phyloP scores from a whole-genome alignment of 2,888 invertebrate species.

The Ochropacha duplaris region DNA sequence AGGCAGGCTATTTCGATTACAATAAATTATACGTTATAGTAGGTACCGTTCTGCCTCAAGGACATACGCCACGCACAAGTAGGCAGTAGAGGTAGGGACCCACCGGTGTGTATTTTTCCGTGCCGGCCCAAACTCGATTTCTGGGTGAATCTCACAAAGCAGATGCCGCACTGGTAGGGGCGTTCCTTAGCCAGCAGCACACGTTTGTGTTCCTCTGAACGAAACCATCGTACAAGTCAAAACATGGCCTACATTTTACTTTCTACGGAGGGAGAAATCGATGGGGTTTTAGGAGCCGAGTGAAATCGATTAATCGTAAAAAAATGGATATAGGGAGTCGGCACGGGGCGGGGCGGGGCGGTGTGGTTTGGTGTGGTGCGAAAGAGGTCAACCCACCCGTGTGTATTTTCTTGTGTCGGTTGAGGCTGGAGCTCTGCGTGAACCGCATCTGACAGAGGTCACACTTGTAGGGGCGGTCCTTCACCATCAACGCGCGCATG shows the following conservation, averaged over 20 bases:
- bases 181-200: constrained; percentile 76
- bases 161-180: constrained; percentile 86
- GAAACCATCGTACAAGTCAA: constrained; percentile 65
- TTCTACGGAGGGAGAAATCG: constrained; percentile 23
- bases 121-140: constrained; percentile 87
- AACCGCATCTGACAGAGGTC: constrained; percentile 87
- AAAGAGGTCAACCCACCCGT: constrained; percentile 79
- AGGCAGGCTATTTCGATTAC: constrained; percentile 61
- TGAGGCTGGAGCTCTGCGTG: constrained; percentile 88
- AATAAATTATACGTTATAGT: constrained; percentile 42
- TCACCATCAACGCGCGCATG: constrained; percentile 80
- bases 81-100: constrained; percentile 60
- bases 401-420: constrained; percentile 88
- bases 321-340: constrained; percentile 37
- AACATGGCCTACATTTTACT: constrained; percentile 38
- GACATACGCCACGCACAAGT: constrained; percentile 62
- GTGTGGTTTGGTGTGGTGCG: constrained; percentile 34
- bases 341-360: constrained; percentile 28
- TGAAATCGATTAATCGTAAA: constrained; percentile 19
- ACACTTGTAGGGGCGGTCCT: constrained; percentile 86
- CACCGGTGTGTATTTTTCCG: constrained; percentile 85
- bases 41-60: constrained; percentile 75
- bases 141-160: constrained; percentile 86
- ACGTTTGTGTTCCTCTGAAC: constrained; percentile 77
- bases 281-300: constrained; percentile 40